Percentiles rank a stretch among this genome's conserved stretches.
These are phyloP conservation scores for Acanthosepion pharaonis DNA, from an alignment of 2,888 invertebrate species.

Conservation along the genomic window DNA sequence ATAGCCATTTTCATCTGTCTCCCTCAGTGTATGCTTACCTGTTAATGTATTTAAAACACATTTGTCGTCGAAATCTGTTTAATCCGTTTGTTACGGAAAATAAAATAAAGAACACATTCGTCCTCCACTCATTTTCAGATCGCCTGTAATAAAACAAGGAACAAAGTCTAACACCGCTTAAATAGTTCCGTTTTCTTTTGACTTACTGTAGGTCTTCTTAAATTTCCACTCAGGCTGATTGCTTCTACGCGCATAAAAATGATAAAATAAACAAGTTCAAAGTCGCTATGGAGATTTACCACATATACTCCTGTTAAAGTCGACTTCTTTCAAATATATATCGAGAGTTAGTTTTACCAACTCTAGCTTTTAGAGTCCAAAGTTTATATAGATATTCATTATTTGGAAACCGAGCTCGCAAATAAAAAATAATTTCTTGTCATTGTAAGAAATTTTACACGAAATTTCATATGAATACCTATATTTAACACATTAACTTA, in stretches of 20 bases:
- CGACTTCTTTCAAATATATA: not conserved
- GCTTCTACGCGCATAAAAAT: not conserved
- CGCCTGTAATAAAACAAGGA: not conserved
- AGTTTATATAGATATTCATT: too few species aligned
- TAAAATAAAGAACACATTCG: not conserved
- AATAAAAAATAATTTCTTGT: too few species aligned
- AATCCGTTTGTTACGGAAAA: constrained; percentile 16
- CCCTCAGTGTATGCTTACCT: too few species aligned
- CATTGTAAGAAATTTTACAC: too few species aligned
- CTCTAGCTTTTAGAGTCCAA: too few species aligned
- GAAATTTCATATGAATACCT: too few species aligned
- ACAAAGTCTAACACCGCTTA: not conserved
- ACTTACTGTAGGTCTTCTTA: not conserved
- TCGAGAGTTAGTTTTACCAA: too few species aligned
- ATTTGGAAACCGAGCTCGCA: too few species aligned
- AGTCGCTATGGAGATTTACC: not conserved
- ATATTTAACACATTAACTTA: too few species aligned
- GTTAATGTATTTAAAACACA: not conserved
- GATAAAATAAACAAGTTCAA: not conserved
- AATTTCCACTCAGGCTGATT: not conserved
- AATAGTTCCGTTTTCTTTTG: not conserved
- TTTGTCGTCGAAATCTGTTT: not conserved
- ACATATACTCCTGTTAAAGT: not conserved
- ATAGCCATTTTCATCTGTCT: too few species aligned
- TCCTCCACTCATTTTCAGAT: not conserved